Conservation (phyloP, 30 jellyfish, hydroid and myxozoan genomes). For the Rhopilema esculentum region DNA sequence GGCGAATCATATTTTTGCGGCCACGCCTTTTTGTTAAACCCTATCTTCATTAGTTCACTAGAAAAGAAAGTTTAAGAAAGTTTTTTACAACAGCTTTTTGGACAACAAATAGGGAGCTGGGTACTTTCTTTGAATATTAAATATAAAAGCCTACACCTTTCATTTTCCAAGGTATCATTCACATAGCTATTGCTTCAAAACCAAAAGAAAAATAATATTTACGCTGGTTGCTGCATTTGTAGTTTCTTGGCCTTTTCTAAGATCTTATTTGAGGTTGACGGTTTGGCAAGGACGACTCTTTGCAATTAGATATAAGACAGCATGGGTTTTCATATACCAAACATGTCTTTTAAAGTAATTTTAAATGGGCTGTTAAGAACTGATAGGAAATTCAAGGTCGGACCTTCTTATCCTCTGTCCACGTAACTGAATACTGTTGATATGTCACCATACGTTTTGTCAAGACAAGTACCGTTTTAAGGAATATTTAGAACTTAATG, state of each 20-base stretch:
- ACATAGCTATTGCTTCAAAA: not conserved
- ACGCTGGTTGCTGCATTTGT: not conserved
- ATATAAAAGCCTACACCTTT: too few relatives aligned
- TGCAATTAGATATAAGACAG: not conserved
- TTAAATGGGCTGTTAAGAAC: constrained; percentile 59
- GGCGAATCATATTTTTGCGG: too few relatives aligned
- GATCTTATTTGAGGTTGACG: not conserved
- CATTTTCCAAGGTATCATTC: too few relatives aligned
- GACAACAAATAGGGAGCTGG: too few relatives aligned
- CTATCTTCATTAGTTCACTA: too few relatives aligned
- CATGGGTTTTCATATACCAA: not conserved
- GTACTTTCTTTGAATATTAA: too few relatives aligned
- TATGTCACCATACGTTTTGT: not conserved
- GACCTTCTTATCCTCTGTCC: constrained; percentile 5
- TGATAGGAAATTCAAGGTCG: constrained; percentile 56
- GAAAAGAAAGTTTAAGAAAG: too few relatives aligned
- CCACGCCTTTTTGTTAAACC: too few relatives aligned
- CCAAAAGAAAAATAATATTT: not conserved
- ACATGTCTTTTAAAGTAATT: constrained; percentile 32
- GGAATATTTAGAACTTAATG: not conserved
- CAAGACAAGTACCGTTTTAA: not conserved
- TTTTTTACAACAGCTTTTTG: too few relatives aligned
- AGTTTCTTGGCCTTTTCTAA: not conserved
- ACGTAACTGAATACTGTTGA: not conserved
- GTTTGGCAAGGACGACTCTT: not conserved